phyloP scores from a whole-genome alignment of 2,888 invertebrate species.

The Bombylius discolor region DNA sequence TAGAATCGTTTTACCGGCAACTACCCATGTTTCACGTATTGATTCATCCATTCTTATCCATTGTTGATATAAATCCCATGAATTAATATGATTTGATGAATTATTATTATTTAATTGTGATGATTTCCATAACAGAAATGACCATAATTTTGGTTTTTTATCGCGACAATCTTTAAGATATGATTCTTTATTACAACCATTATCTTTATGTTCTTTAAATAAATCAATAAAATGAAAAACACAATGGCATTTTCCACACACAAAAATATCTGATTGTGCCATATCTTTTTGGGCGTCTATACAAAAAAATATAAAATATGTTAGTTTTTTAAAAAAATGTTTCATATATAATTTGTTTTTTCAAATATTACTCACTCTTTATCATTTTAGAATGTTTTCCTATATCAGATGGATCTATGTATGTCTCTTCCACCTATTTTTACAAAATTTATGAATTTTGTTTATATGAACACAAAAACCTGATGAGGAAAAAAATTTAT shows the following conservation, averaged over 20 bases:
- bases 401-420: constrained; percentile 46
- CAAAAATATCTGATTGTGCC: constrained; percentile 61
- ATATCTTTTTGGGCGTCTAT: constrained; percentile 64
- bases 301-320: constrained; percentile 5
- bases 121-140: constrained; percentile 68
- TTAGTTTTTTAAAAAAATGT: neutral
- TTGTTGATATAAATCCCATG: constrained; percentile 70
- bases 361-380: constrained; percentile 39
- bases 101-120: constrained; percentile 38
- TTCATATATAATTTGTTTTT: neutral
- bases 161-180: constrained; percentile 52
- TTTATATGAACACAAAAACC: too few species aligned
- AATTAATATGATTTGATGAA: constrained; percentile 41
- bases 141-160: constrained; percentile 74
- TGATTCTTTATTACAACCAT: constrained; percentile 47
- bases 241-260: constrained; percentile 71
- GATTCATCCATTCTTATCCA: constrained; percentile 70
- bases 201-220: constrained; percentile 57
- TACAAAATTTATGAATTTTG: neutral
- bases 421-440: constrained; percentile 35
- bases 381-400: constrained; percentile 49
- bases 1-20: constrained; percentile 65
- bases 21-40: constrained; percentile 64
- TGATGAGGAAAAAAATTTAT: too few species aligned
- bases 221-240: constrained; percentile 69